Base-by-base conservation (phyloP, 2,888 invertebrate genomes). In the Drosophila mimica region DNA sequence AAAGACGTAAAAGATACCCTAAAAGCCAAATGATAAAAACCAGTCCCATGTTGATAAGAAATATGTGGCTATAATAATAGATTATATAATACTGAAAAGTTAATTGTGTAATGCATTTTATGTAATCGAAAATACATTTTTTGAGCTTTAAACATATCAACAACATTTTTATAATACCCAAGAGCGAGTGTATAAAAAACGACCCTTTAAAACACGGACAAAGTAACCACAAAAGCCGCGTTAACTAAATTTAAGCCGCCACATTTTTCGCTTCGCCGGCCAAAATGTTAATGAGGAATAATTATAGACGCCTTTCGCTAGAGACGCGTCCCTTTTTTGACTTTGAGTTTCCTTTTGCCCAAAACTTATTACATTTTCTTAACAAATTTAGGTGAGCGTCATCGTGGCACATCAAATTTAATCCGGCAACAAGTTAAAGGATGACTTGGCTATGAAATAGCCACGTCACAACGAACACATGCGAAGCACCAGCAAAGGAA, bases 231-330 rank as follows among this genome's bases (percentile, higher is more conserved):
- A 62, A 74, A 69, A 70, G 73, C 77, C 65, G 78, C 75, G 67
- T 64, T 81, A 79, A 83, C 76, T 74, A 70, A 82, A 78, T 88
- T 88, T 71, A 70, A 83, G 72, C 71, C 66, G 58, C 79, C 70
- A 67, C 58, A 70, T 78, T 85, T 83, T 87, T 74, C 73, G 80
- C 82, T 67, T 84, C 64, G 72, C 58, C 74, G 71, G 74, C 88
- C 70, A 78, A 88, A 90, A 90, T 90, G 61, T 82, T 89, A 87
- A 87, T 87, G 78, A 74, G 76, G 71, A 74, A 87, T 90, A 90
- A 87, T 87, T 87, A 76, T 73, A 63, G 66, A 60, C 64, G 73
- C 60, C 60, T 66, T 74, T 64, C 36, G 63, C 56, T n/a, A 59
- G 57, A 66, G 60, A 59, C 30, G 33, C 40, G 36, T 33, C 36